Conservation (phyloP, 2,888 invertebrate species). For the Linnaemya tessellans region DNA sequence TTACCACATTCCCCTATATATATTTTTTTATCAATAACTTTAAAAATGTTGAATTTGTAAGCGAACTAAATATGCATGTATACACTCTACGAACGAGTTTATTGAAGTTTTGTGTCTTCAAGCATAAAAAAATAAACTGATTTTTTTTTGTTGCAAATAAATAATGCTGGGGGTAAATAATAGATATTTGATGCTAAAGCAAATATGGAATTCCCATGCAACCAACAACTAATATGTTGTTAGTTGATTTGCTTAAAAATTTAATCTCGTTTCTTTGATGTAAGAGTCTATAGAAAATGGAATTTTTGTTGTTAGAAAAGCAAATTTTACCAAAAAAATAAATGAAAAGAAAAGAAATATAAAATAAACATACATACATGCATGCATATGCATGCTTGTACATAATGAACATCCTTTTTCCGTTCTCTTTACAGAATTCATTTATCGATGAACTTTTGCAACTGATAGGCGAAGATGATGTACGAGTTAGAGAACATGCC, state of each 20-base stretch:
- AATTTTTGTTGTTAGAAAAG: neutral
- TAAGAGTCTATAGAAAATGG: conserved; percentile 33
- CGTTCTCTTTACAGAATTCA: conserved; percentile 77
- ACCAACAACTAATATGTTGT: conserved; percentile 44
- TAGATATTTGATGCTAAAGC: conserved; percentile 58
- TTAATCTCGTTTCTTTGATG: conserved; percentile 33
- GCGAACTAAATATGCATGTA: conserved; percentile 23
- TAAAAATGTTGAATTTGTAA: conserved; percentile 18
- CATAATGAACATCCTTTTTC: conserved; percentile 64
- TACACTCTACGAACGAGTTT: conserved; percentile 31
- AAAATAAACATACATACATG: conserved; percentile 14
- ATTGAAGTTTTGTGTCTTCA: conserved; percentile 70
- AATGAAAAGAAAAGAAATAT: too few relatives aligned
- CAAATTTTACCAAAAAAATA: neutral
- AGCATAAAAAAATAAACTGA: conserved; percentile 65
- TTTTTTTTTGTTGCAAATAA: conserved; percentile 53
- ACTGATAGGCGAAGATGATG: conserved; percentile 83
- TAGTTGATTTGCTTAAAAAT: conserved; percentile 50
- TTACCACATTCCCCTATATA: conserved; percentile 20
- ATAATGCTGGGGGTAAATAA: conserved; percentile 50
- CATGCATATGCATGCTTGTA: neutral
- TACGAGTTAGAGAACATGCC: conserved; percentile 82
- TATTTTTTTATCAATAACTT: conserved; percentile 22
- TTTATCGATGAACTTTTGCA: conserved; percentile 82
- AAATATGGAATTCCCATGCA: conserved; percentile 50